Evolutionary conservation across 2,888 invertebrate genomes (phyloP).

Genomic region (Chaitophorus viminalis): DNA sequence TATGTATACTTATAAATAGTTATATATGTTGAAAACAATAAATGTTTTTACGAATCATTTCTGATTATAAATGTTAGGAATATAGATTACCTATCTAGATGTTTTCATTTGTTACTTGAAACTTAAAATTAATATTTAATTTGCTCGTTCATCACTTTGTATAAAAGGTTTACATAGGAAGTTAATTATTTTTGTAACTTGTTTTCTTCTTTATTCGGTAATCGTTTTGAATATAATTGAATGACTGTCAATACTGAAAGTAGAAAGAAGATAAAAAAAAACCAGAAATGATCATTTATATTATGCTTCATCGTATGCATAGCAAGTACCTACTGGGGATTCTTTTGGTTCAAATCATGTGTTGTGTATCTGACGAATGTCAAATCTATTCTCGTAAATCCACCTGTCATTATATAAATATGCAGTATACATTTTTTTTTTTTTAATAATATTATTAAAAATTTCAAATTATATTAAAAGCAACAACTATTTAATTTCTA

Average conservation of each 20-base stretch:
- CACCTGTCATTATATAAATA: neutral
- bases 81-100: neutral
- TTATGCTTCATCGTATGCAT: conserved; percentile 1
- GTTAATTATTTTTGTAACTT: neutral
- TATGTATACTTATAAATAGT: neutral
- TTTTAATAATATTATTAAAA: neutral
- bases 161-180: neutral
- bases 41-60: neutral
- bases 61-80: neutral
- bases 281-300: conserved; percentile 6
- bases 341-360: neutral
- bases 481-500: neutral
- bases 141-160: neutral
- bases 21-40: neutral
- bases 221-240: neutral
- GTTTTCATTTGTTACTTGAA: neutral
- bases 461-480: too few relatives aligned
- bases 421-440: neutral
- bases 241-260: conserved; percentile 18
- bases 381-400: neutral
- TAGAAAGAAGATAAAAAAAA: neutral
- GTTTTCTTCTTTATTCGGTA: neutral
- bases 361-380: neutral
- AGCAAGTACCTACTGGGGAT: neutral
- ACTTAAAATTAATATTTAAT: neutral